Evolutionary conservation across 2,888 invertebrate species (phyloP).

Genomic region (Sinotaia quadrata): DNA sequence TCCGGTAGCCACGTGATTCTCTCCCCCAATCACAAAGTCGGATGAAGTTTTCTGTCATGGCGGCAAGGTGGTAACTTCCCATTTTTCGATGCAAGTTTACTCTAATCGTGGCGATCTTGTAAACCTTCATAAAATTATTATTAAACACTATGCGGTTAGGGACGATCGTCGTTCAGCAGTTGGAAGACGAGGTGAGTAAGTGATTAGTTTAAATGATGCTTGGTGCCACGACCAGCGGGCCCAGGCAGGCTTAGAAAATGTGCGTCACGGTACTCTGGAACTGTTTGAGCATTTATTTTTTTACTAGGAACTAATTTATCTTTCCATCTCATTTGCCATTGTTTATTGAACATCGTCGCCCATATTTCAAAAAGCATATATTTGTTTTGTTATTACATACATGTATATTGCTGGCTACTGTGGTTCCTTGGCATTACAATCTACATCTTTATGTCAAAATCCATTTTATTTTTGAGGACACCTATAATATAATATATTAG

Average conservation of each 20-base stretch:
- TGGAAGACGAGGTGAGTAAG: constrained; percentile 58
- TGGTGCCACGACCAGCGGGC: constrained; percentile 9
- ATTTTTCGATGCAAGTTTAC: constrained; percentile 25
- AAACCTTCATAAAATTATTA: constrained; percentile 20
- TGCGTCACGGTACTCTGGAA: too few species aligned
- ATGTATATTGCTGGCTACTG: too few species aligned
- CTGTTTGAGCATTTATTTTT: too few species aligned
- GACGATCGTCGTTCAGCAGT: constrained; percentile 57
- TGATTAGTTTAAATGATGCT: neutral
- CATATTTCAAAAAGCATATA: too few species aligned
- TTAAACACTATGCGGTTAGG: constrained; percentile 52
- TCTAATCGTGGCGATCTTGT: constrained; percentile 14
- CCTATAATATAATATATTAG: too few species aligned
- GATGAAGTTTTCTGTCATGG: constrained; percentile 41
- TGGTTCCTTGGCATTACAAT: too few species aligned
- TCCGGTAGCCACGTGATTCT: constrained; percentile 26
- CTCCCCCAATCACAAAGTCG: constrained; percentile 28
- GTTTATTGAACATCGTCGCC: too few species aligned
- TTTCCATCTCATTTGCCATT: too few species aligned
- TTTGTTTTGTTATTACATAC: too few species aligned
- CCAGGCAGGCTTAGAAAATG: constrained; percentile 17
- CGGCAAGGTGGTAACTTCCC: constrained; percentile 42
- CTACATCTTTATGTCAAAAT: too few species aligned
- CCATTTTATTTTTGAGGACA: too few species aligned
- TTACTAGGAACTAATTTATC: too few species aligned